phyloP scores from a whole-genome alignment of 2,797 vertebrate genomes.

The Sandelia bainsii region DNA sequence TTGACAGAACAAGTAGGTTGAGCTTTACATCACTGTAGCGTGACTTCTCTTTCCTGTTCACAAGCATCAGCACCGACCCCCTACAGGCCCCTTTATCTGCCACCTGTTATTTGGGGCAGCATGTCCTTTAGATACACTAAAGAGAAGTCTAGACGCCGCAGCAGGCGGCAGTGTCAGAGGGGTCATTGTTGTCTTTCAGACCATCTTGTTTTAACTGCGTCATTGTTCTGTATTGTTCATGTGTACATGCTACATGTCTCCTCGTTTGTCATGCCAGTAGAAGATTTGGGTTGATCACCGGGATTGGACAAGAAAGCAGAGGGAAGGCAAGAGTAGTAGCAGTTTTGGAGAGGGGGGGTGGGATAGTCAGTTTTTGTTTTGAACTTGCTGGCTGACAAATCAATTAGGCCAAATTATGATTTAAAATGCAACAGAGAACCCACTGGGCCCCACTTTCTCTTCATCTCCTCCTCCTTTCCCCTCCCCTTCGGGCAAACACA shows the following conservation, averaged over 20 bases:
- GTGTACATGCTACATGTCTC: conserved; percentile 30
- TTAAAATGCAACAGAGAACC: conserved; percentile 27
- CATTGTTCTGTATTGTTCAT: conserved; percentile 39
- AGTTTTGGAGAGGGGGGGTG: background rate
- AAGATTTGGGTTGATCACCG: background rate
- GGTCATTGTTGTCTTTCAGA: conserved; percentile 42
- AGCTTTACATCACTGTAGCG: background rate
- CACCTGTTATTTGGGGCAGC: conserved; percentile 58
- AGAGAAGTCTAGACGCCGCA: conserved; percentile 14
- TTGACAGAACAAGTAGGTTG: background rate
- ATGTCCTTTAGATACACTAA: conserved; percentile 53
- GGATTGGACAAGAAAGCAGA: background rate
- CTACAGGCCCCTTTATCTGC: conserved; percentile 49
- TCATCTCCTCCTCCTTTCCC: background rate
- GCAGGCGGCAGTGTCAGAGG: conserved; percentile 15
- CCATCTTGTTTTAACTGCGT: background rate
- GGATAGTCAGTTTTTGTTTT: conserved; percentile 32
- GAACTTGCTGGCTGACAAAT: conserved; percentile 52
- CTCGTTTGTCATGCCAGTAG: conserved; percentile 37
- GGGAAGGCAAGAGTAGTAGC: background rate
- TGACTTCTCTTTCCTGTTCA: conserved; percentile 56
- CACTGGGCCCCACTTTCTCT: conserved; percentile 30
- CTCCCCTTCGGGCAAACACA: conserved; percentile 14
- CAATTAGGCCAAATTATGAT: conserved; percentile 71
- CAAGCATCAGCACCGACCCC: conserved; percentile 42